Conservation (phyloP, 2,797 vertebrate genomes). For the Sciurus carolinensis region DNA sequence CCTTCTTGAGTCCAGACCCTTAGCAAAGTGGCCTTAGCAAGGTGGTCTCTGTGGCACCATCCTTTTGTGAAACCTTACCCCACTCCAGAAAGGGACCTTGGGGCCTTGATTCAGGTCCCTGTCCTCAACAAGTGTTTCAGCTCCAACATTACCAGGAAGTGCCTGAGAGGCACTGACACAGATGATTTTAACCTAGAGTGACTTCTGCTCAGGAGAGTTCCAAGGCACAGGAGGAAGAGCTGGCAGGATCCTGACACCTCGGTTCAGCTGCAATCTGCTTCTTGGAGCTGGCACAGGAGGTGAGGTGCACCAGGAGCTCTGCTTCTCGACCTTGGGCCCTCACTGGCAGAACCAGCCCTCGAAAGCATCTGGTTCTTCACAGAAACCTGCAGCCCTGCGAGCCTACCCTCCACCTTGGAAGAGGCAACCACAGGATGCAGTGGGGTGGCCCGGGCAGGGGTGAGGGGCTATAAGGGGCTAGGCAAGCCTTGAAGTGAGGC, state of each 20-base stretch:
- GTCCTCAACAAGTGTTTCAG: neutral
- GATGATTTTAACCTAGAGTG: neutral
- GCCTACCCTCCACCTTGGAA: fast-evolving
- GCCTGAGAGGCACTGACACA: neutral
- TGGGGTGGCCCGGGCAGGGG: fast-evolving
- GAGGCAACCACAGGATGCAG: fast-evolving
- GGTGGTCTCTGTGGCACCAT: fast-evolving
- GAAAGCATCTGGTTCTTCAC: neutral
- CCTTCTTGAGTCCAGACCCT: neutral
- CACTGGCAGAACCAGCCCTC: fast-evolving
- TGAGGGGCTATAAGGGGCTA: neutral
- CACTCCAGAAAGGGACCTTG: neutral
- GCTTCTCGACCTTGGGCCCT: neutral
- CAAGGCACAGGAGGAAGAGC: neutral
- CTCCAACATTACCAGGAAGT: no score
- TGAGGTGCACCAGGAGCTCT: neutral
- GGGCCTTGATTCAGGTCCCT: neutral
- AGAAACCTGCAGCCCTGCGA: fast-evolving
- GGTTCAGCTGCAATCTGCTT: neutral
- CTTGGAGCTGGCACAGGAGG: no score
- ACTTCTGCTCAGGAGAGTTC: no score
- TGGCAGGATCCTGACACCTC: fast-evolving
- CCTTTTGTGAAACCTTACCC: neutral
- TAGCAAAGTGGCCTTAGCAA: fast-evolving
- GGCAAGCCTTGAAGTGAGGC: neutral